phyloP scores from a whole-genome alignment of 2,113 vertebrate species.

The Dasypus novemcinctus region DNA sequence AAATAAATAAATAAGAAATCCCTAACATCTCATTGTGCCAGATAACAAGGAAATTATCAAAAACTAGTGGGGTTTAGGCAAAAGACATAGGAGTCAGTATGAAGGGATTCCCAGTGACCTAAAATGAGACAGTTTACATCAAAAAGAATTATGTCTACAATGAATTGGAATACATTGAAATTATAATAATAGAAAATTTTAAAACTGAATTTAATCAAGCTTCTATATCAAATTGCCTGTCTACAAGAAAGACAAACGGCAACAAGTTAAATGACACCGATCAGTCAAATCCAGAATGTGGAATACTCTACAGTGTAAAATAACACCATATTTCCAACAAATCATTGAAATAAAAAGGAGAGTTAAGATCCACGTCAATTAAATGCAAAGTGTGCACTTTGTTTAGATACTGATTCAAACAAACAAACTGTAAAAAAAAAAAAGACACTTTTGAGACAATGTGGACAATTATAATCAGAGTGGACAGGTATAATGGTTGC shows the following conservation, averaged over 20 bases:
- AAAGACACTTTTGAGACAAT: not conserved
- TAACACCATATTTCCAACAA: not conserved
- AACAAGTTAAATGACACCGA: not conserved
- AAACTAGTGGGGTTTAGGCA: not conserved
- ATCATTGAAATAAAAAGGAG: not conserved
- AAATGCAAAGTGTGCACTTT: not conserved
- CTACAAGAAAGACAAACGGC: not conserved
- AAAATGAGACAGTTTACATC: not conserved
- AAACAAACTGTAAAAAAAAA: not conserved
- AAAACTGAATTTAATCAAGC: constrained; percentile 13
- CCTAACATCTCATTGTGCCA: not conserved
- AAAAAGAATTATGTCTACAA: not conserved
- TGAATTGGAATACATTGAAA: not conserved
- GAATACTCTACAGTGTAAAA: not conserved
- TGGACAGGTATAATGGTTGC: not conserved
- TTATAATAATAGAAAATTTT: constrained; percentile 21
- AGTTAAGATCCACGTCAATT: not conserved
- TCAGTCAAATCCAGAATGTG: not conserved
- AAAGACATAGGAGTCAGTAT: not conserved
- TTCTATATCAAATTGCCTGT: constrained; percentile 26
- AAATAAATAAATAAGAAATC: not conserved
- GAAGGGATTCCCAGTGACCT: not conserved
- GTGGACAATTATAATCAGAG: not conserved
- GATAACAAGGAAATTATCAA: not conserved
- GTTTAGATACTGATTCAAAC: not conserved